Evolutionary conservation across 2,888 invertebrate genomes (phyloP).

Genomic region (Mayetiola destructor): DNA sequence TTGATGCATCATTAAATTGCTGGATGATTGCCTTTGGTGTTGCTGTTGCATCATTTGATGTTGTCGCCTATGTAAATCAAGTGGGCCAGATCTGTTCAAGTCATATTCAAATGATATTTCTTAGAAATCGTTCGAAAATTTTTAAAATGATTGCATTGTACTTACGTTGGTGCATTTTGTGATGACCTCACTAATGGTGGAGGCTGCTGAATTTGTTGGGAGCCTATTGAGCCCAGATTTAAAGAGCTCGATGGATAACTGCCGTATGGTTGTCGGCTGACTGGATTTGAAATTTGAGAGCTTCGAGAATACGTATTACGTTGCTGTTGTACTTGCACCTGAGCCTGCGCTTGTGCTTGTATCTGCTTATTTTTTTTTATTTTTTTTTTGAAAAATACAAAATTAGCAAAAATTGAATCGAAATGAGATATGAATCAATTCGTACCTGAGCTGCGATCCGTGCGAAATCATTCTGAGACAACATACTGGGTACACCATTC

Average conservation of each 20-base stretch:
- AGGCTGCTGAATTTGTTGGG: constrained; percentile 17
- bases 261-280: not conserved
- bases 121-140: not conserved
- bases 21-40: constrained; percentile 23
- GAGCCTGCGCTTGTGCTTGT: constrained; percentile 35
- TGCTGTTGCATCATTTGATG: constrained; percentile 25
- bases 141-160: not conserved
- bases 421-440: not conserved
- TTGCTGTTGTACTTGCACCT: constrained; percentile 16
- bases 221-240: not conserved
- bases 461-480: not conserved
- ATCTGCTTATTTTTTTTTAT: too few species aligned
- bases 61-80: constrained; percentile 15
- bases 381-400: constrained; percentile 22
- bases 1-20: constrained; percentile 21
- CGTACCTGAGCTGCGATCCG: not conserved
- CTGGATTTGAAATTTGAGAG: not conserved
- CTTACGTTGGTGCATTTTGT: not conserved
- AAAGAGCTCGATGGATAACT: constrained; percentile 1
- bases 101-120: not conserved
- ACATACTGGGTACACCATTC: not conserved
- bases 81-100: not conserved
- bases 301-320: not conserved
- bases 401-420: too few species aligned
- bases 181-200: constrained; percentile 13